phyloP scores from a whole-genome alignment of 2,113 vertebrate genomes.

The Shinisaurus crocodilurus region DNA sequence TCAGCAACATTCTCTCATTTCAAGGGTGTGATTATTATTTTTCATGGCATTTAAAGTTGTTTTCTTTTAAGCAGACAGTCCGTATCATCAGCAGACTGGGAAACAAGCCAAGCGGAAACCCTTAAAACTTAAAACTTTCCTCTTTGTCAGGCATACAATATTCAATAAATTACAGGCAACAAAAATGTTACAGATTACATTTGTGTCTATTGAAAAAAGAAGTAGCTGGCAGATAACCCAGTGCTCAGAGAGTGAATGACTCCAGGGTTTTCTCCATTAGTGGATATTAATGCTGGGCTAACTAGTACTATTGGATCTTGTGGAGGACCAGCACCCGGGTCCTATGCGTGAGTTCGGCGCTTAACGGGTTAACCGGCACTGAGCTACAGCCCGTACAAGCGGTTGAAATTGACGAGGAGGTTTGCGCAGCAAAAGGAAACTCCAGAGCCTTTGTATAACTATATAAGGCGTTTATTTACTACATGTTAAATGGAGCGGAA shows the following conservation, averaged over 20 bases:
- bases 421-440: too few species aligned
- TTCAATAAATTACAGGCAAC: constrained; percentile 52
- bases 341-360: too few species aligned
- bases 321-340: too few species aligned
- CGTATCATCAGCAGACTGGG: constrained; percentile 59
- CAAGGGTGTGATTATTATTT: constrained; percentile 62
- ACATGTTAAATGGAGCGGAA: too few species aligned
- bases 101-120: constrained; percentile 64
- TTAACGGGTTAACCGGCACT: too few species aligned
- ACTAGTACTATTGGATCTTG: background rate
- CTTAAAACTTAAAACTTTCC: constrained; percentile 58
- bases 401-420: too few species aligned
- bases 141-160: constrained; percentile 53
- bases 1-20: constrained; percentile 47
- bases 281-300: background rate
- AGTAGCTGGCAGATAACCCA: constrained; percentile 11
- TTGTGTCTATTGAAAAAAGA: constrained; percentile 43
- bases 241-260: accelerated
- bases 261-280: background rate
- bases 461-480: too few species aligned
- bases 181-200: constrained; percentile 38
- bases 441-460: too few species aligned
- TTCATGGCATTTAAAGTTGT: constrained; percentile 58
- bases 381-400: too few species aligned
- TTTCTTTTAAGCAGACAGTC: constrained; percentile 55